A percentile compares a stretch with the other conserved stretches of the same genome.
These are phyloP conservation scores for Pollenia labialis DNA, from an alignment of 2,888 invertebrate genomes.

Conservation along the genomic window DNA sequence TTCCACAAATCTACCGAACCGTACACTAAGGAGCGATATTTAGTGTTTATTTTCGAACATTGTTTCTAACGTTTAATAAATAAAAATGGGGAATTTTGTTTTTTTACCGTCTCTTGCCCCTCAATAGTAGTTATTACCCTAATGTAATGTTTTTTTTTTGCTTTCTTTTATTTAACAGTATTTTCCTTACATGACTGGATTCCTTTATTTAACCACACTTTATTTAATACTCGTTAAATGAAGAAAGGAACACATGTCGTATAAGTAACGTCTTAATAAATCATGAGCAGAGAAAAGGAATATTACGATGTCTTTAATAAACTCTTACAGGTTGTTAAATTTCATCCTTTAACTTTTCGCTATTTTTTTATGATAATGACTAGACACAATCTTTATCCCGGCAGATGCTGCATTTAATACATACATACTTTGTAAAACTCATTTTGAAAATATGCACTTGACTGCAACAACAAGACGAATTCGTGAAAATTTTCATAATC, in stretches of 20 bases:
- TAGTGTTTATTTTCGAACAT: too few species aligned
- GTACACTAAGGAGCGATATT: too few species aligned
- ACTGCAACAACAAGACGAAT: neutral
- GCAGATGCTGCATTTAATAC: neutral
- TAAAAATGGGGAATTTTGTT: too few species aligned
- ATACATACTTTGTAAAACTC: neutral
- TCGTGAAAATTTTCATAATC: neutral
- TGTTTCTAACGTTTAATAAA: too few species aligned
- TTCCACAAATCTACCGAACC: too few species aligned
- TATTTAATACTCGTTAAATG: neutral
- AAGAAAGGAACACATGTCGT: conserved; percentile 49
- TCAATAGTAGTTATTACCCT: neutral
- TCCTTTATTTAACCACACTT: conserved; percentile 30
- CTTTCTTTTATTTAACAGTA: neutral
- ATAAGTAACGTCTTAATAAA: conserved; percentile 52
- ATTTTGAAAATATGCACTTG: conserved; percentile 22
- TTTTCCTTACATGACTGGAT: conserved; percentile 11
- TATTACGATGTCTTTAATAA: neutral
- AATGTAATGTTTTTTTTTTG: conserved; percentile 9
- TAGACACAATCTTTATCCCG: conserved; percentile 10
- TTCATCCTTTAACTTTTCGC: conserved; percentile 3
- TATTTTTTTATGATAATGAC: conserved; percentile 30
- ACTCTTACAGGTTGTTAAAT: conserved; percentile 5
- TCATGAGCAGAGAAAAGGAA: neutral
- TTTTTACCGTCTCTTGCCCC: too few species aligned